These are phyloP conservation scores for Beris chalybata DNA, from an alignment of 2,888 invertebrate species.

Conservation along the genomic window DNA sequence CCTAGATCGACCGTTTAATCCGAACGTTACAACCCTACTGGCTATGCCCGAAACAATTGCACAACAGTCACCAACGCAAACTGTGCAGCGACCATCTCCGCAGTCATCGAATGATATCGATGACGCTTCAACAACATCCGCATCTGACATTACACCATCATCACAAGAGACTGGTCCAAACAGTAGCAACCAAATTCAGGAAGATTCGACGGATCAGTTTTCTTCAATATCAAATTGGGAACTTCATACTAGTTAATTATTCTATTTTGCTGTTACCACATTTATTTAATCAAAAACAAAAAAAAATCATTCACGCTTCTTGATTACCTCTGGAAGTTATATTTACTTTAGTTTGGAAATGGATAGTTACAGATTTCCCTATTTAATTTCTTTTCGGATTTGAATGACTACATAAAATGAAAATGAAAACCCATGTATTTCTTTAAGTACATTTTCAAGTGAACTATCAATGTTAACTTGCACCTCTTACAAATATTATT, in stretches of 20 bases:
- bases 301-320: not conserved
- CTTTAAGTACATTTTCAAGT: too few relatives aligned
- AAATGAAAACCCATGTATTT: too few relatives aligned
- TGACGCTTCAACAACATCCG: not conserved
- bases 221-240: conserved; percentile 16
- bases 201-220: conserved; percentile 10
- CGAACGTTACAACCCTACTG: conserved; percentile 43
- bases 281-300: conserved; percentile 11
- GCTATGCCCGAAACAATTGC: conserved; percentile 23
- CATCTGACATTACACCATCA: not conserved
- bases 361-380: conserved; percentile 17
- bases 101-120: not conserved
- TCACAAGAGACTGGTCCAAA: not conserved
- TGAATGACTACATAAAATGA: conserved; percentile 5
- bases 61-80: conserved; percentile 23
- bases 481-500: too few relatives aligned
- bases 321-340: not conserved
- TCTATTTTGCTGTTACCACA: conserved; percentile 29
- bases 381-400: conserved; percentile 26
- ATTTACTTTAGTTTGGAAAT: conserved; percentile 27
- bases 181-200: conserved; percentile 12
- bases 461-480: too few relatives aligned
- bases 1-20: conserved; percentile 63
- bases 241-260: conserved; percentile 24
- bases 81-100: not conserved